These are phyloP conservation scores for Thryonomys swinderianus DNA, from an alignment of 2,113 vertebrate genomes.

Conservation along the genomic window DNA sequence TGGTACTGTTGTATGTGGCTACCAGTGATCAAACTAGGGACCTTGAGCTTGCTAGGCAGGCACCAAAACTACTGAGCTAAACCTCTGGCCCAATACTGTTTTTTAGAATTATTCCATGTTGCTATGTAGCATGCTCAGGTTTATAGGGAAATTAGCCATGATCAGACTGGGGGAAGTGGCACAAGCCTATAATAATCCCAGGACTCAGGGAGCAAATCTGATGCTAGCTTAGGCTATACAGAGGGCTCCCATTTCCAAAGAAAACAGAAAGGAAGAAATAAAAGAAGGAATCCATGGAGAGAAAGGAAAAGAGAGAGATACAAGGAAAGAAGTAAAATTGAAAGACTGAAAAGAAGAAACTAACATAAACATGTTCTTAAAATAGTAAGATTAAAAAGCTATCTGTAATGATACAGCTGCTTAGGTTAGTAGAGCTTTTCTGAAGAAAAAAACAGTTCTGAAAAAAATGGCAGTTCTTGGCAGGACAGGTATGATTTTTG, in stretches of 20 bases:
- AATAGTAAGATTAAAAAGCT: conserved; percentile 43
- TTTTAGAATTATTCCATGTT: not conserved
- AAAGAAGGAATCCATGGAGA: too few relatives aligned
- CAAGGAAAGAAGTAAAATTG: not conserved
- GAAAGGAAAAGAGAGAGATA: not conserved
- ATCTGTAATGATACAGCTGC: not conserved
- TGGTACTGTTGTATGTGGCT: too few relatives aligned
- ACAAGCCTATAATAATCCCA: not conserved
- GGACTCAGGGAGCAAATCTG: not conserved
- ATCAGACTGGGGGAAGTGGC: not conserved
- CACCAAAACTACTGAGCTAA: too few relatives aligned
- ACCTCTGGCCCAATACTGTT: too few relatives aligned
- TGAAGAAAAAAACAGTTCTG: conserved; percentile 42
- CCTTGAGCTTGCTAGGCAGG: too few relatives aligned
- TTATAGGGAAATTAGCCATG: conserved; percentile 41
- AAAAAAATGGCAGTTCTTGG: conserved; percentile 72
- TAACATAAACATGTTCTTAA: not conserved
- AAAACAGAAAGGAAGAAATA: not conserved
- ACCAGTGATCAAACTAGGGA: too few relatives aligned
- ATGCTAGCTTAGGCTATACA: not conserved
- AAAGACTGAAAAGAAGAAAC: not conserved
- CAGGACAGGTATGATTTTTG: conserved; percentile 74
- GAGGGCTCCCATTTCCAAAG: not conserved
- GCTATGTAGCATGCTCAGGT: not conserved
- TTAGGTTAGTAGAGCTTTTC: not conserved